Conservation (phyloP, 2,888 invertebrate species). For the Steromphala cineraria region DNA sequence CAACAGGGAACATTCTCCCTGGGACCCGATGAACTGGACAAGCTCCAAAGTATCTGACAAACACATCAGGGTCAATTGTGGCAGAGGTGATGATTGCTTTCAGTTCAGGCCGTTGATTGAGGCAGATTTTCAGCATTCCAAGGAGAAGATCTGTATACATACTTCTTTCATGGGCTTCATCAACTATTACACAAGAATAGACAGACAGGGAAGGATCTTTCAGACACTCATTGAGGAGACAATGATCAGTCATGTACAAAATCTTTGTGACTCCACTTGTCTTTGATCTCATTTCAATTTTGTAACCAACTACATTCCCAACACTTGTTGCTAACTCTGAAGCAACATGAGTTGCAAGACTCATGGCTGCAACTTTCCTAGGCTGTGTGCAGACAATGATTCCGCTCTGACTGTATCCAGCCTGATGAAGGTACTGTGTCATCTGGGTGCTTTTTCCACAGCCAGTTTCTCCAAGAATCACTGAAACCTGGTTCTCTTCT, state of each 20-base stretch:
- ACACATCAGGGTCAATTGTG: constrained; percentile 72
- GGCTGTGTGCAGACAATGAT: constrained; percentile 74
- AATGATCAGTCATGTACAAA: constrained; percentile 72
- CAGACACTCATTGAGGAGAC: constrained; percentile 71
- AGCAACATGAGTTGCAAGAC: constrained; percentile 72
- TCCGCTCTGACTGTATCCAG: constrained; percentile 53
- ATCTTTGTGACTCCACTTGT: constrained; percentile 58
- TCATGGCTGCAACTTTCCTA: constrained; percentile 73
- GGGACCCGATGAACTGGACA: constrained; percentile 67
- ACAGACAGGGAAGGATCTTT: constrained; percentile 55
- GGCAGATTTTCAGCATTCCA: constrained; percentile 69
- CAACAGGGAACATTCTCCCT: constrained; percentile 73
- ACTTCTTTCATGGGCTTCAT: constrained; percentile 75
- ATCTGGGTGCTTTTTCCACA: constrained; percentile 76
- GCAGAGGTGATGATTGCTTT: constrained; percentile 74
- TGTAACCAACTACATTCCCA: constrained; percentile 68
- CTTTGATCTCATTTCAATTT: constrained; percentile 58
- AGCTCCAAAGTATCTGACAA: constrained; percentile 67
- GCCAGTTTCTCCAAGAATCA: constrained; percentile 74
- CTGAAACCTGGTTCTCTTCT: constrained; percentile 59
- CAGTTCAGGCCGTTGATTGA: constrained; percentile 62
- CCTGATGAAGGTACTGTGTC: constrained; percentile 71
- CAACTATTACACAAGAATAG: constrained; percentile 70
- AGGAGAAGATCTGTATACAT: constrained; percentile 74
- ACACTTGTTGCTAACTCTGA: constrained; percentile 64